phyloP scores from a whole-genome alignment of 2,888 invertebrate species.

The Branchinecta sandiegonensis region DNA sequence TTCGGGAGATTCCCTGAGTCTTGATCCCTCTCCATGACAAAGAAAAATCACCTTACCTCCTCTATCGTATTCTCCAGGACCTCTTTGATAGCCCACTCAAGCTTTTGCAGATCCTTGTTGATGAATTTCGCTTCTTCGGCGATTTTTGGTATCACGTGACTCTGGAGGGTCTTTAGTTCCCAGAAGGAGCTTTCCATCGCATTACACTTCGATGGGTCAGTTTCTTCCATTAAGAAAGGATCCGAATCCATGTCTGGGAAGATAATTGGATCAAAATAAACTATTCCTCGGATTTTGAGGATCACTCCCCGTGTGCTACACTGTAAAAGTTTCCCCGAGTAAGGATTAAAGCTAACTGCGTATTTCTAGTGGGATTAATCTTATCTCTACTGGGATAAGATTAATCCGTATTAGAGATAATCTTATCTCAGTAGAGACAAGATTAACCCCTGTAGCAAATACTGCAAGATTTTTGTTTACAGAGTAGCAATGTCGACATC shows the following conservation, averaged over 20 bases:
- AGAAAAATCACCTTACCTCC: conserved; percentile 36
- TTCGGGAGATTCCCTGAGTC: no score
- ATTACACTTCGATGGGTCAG: conserved; percentile 57
- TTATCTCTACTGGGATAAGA: no score
- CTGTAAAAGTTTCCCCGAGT: no score
- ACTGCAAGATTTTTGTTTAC: no score
- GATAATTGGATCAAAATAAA: conserved; percentile 15
- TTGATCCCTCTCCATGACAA: no score
- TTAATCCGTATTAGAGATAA: no score
- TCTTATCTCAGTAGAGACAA: no score
- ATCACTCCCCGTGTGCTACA: no score
- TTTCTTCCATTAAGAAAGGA: conserved; percentile 70
- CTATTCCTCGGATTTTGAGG: neutral
- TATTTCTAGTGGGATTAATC: no score
- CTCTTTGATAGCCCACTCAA: conserved; percentile 52
- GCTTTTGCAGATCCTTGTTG: conserved; percentile 46
- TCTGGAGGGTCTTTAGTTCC: conserved; percentile 69
- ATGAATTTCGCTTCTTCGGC: conserved; percentile 57
- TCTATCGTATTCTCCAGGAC: conserved; percentile 49
- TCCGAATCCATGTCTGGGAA: conserved; percentile 43
- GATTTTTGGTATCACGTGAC: conserved; percentile 55
- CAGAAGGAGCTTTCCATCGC: conserved; percentile 82
- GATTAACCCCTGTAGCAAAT: no score
- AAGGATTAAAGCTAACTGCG: no score
- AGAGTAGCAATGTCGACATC: no score